These are phyloP conservation scores for Lagopus leucura DNA, from an alignment of 2,113 vertebrate species.

Conservation along the genomic window DNA sequence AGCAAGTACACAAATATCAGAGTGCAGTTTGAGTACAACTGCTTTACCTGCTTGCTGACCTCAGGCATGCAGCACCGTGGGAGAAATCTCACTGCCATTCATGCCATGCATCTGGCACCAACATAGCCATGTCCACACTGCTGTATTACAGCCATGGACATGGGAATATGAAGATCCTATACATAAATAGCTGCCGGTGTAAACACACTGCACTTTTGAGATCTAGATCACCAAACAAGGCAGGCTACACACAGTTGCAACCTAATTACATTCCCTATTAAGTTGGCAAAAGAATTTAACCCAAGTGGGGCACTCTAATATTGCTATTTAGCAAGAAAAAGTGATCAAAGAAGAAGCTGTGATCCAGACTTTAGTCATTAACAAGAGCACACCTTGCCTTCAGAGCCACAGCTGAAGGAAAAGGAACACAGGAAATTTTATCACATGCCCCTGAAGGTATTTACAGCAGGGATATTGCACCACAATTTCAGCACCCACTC, in stretches of 20 bases:
- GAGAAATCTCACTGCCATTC: not conserved
- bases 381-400: not conserved
- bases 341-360: not conserved
- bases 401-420: not conserved
- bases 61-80: not conserved
- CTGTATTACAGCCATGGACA: not conserved
- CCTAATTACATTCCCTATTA: not conserved
- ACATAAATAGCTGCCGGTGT: not conserved
- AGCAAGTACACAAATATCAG: not conserved
- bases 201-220: not conserved
- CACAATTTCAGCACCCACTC: not conserved
- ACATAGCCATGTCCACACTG: no score
- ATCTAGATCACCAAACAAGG: not conserved
- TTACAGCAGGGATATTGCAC: not conserved
- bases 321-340: not conserved
- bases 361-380: not conserved
- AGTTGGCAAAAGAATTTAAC: not conserved
- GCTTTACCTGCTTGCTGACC: not conserved
- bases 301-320: not conserved
- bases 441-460: not conserved
- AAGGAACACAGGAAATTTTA: rapidly evolving
- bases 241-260: not conserved
- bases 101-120: not conserved
- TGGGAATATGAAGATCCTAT: not conserved
- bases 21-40: not conserved